Percentiles rank a stretch among this genome's conserved stretches.
phyloP scores from a whole-genome alignment of 2,113 vertebrate species.

The Dolichotis patagonum region DNA sequence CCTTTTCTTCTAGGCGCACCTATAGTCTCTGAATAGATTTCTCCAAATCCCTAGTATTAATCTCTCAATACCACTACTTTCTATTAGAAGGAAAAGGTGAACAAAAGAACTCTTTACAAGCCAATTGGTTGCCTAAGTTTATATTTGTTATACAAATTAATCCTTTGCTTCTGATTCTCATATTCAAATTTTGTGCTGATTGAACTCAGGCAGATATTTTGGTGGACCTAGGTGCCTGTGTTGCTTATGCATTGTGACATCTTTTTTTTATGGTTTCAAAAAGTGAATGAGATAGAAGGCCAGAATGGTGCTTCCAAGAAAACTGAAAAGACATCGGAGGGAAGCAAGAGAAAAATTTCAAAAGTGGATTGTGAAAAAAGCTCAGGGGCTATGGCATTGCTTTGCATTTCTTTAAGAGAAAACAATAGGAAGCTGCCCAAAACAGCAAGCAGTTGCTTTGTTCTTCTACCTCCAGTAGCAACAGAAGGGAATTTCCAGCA shows the following conservation, averaged over 20 bases:
- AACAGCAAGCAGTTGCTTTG: not conserved
- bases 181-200: not conserved
- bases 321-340: not conserved
- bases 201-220: not conserved
- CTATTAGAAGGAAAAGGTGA: not conserved
- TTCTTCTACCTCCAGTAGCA: not conserved
- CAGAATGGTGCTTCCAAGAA: not conserved
- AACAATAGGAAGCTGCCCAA: not conserved
- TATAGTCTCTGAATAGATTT: not conserved
- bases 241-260: not conserved
- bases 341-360: not conserved
- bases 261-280: not conserved
- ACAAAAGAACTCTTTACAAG: not conserved
- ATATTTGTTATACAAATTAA: not conserved
- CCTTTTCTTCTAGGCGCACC: not conserved
- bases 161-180: not conserved
- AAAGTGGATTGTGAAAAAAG: not conserved
- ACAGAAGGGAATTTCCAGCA: not conserved
- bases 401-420: not conserved
- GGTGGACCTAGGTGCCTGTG: not conserved
- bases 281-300: not conserved
- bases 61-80: not conserved
- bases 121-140: not conserved
- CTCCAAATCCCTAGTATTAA: not conserved
- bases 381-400: rapidly evolving